Percentiles rank a stretch among this genome's conserved stretches.
Evolutionary conservation across 2,888 invertebrate species (phyloP).

Genomic region (Drosophila phalerata): DNA sequence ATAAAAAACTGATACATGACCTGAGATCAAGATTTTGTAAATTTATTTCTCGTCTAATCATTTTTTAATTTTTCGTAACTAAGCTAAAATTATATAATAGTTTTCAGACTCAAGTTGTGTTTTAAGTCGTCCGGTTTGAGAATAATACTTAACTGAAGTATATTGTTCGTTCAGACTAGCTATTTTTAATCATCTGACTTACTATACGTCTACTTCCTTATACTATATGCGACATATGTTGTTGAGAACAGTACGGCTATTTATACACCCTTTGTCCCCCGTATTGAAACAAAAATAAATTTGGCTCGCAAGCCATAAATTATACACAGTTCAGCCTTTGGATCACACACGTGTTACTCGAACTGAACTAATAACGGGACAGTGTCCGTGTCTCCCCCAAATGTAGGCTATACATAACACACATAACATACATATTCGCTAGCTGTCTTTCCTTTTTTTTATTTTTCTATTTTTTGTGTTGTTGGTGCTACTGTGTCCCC

Average conservation of each 20-base stretch:
- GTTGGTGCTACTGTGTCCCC: slow-evolving; percentile 63
- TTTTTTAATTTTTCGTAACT: too few species aligned
- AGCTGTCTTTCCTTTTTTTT: slow-evolving; percentile 12
- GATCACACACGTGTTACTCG: slow-evolving; percentile 72
- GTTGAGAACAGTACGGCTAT: slow-evolving; percentile 7
- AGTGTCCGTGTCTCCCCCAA: slow-evolving; percentile 61
- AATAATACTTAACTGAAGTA: too few species aligned
- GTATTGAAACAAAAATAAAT: slow-evolving; percentile 59
- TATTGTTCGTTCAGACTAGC: too few species aligned
- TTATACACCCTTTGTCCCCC: slow-evolving; percentile 16
- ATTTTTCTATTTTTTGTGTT: slow-evolving; percentile 10
- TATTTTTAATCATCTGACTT: too few species aligned
- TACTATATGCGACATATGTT: slow-evolving; percentile 39
- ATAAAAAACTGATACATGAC: too few species aligned
- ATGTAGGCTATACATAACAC: slow-evolving; percentile 58
- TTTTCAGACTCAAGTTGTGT: too few species aligned
- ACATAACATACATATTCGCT: slow-evolving; percentile 4
- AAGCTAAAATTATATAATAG: too few species aligned
- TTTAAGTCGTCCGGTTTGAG: too few species aligned
- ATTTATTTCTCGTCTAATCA: too few species aligned
- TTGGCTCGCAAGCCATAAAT: slow-evolving; percentile 68
- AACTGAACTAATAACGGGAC: slow-evolving; percentile 73
- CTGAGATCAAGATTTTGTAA: too few species aligned
- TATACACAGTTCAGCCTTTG: slow-evolving; percentile 70
- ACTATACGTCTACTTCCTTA: not conserved